phyloP scores from a whole-genome alignment of 2,888 invertebrate genomes.

The Agonopterix subpropinquella region DNA sequence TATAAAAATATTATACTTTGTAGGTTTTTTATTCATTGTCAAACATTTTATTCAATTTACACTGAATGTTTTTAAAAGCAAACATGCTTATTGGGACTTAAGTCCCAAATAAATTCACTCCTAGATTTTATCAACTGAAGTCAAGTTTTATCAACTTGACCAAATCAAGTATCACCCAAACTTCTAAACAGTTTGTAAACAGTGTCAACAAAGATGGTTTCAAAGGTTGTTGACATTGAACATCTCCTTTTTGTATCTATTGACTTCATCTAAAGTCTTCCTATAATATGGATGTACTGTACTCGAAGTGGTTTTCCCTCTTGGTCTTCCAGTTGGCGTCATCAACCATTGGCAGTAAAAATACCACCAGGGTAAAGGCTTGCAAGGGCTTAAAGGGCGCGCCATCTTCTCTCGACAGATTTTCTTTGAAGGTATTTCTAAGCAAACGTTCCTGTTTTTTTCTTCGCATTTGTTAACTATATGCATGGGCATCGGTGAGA shows the following conservation, averaged over 20 bases:
- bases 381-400: slow-evolving; percentile 15
- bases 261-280: slow-evolving; percentile 19
- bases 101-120: no score
- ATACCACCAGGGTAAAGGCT: slow-evolving; percentile 37
- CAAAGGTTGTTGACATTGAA: not conserved
- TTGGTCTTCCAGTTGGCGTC: slow-evolving; percentile 11
- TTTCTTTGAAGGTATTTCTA: slow-evolving; percentile 28
- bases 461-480: slow-evolving; percentile 22
- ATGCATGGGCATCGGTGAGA: slow-evolving; percentile 16
- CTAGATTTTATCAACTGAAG: no score
- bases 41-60: no score
- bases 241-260: slow-evolving; percentile 11
- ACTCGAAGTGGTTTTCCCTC: slow-evolving; percentile 15
- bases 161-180: no score
- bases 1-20: no score
- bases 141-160: no score
- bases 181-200: no score
- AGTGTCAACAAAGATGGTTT: no score
- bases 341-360: slow-evolving; percentile 30
- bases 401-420: slow-evolving; percentile 24
- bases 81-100: no score
- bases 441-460: slow-evolving; percentile 17
- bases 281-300: slow-evolving; percentile 26
- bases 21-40: no score
- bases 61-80: no score